Conservation (phyloP, 2,113 vertebrate genomes). For the Upupa epops region DNA sequence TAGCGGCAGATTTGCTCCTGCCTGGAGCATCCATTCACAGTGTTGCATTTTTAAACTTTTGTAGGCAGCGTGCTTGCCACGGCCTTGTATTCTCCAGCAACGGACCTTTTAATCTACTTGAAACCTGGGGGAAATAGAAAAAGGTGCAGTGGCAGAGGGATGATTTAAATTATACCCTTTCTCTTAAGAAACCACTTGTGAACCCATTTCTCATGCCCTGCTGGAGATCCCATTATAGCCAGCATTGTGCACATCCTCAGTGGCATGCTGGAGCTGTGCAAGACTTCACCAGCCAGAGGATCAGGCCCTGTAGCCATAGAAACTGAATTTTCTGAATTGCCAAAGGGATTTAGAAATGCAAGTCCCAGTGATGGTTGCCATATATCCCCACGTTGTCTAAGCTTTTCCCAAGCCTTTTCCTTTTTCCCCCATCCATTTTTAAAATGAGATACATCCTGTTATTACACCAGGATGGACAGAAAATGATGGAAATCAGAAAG, state of each 20-base stretch:
- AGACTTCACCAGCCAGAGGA: not conserved
- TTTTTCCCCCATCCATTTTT: not conserved
- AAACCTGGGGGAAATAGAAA: slow-evolving; percentile 5
- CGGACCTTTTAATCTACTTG: not conserved
- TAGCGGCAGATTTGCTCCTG: not conserved
- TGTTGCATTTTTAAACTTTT: not conserved
- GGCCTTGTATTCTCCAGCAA: not conserved
- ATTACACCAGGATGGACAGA: not conserved
- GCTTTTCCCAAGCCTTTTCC: not conserved
- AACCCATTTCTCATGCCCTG: not conserved
- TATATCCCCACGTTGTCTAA: not conserved
- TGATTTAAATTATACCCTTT: not conserved
- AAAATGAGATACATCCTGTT: not conserved
- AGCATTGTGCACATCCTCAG: not conserved
- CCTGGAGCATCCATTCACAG: not conserved
- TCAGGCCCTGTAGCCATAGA: not conserved
- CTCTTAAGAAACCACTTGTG: not conserved
- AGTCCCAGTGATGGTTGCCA: not conserved
- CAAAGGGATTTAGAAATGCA: not conserved
- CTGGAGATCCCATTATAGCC: not conserved
- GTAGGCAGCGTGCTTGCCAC: not conserved
- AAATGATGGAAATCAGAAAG: not conserved
- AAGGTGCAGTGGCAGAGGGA: not conserved
- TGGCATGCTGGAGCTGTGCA: not conserved
- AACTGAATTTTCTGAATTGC: not conserved